Evolutionary conservation across 2,888 invertebrate species (phyloP).

Genomic region (Drosophila sordidula): DNA sequence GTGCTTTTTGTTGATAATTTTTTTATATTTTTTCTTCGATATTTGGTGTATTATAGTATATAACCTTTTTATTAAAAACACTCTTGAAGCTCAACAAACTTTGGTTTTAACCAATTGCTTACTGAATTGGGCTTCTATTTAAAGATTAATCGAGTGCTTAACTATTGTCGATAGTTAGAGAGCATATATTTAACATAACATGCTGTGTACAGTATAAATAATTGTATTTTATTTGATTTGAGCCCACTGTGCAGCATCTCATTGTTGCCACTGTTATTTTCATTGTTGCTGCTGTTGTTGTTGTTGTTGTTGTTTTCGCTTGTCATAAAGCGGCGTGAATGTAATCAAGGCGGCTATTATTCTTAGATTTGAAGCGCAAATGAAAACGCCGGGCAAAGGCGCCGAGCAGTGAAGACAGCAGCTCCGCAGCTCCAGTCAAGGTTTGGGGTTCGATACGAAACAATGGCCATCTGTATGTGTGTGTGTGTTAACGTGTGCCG

Average conservation of each 20-base stretch:
- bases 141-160: no score
- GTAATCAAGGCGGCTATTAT: conserved; percentile 77
- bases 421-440: conserved; percentile 2
- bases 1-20: no score
- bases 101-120: no score
- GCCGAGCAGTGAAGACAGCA: conserved; percentile 23
- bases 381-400: conserved; percentile 57
- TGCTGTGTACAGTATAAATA: no score
- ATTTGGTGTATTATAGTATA: no score
- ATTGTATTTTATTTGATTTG: not conserved
- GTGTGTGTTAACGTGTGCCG: conserved; percentile 14
- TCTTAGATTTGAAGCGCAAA: conserved; percentile 78
- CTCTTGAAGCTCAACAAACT: no score
- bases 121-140: no score
- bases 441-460: conserved; percentile 63
- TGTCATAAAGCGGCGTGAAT: conserved; percentile 77
- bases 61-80: no score
- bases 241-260: conserved; percentile 38
- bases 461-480: conserved; percentile 53
- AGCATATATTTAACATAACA: no score
- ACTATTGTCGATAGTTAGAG: no score
- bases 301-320: conserved; percentile 45
- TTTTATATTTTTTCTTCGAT: no score
- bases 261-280: conserved; percentile 29
- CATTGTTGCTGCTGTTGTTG: conserved; percentile 31